Conservation (phyloP, 2,113 vertebrate genomes). For the Litocranius walleri region DNA sequence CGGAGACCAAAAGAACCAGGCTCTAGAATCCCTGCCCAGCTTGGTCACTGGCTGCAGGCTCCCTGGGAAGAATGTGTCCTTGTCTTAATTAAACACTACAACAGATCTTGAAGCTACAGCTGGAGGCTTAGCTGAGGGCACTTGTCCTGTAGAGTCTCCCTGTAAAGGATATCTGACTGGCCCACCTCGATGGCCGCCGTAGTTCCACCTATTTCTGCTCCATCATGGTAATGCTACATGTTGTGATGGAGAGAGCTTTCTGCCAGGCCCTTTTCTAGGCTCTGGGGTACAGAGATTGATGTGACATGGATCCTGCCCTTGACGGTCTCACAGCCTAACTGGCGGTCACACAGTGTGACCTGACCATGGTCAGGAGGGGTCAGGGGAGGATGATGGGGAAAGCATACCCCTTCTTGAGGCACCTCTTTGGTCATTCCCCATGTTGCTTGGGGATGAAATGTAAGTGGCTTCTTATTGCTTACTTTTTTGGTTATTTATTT, state of each 20-base stretch:
- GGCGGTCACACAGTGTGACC: neutral
- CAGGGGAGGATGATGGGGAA: neutral
- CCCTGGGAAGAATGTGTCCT: neutral
- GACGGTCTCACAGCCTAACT: neutral
- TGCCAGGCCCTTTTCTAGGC: neutral
- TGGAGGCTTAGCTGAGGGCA: neutral
- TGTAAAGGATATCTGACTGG: neutral
- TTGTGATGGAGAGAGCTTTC: neutral
- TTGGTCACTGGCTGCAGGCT: neutral
- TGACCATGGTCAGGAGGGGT: neutral
- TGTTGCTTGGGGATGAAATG: neutral
- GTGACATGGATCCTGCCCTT: neutral
- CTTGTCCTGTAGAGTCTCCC: neutral
- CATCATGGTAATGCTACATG: neutral
- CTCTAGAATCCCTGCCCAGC: neutral
- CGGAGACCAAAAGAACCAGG: neutral
- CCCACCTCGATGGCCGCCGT: neutral
- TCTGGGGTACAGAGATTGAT: neutral
- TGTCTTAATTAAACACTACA: neutral
- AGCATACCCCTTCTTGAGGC: neutral
- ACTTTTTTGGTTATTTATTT: conserved; percentile 22
- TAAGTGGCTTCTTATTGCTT: neutral
- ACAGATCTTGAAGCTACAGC: neutral
- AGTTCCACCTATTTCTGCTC: neutral
- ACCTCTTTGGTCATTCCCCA: neutral